Conservation (phyloP, 2,888 invertebrate species). For the Lasioglossum lativentre region DNA sequence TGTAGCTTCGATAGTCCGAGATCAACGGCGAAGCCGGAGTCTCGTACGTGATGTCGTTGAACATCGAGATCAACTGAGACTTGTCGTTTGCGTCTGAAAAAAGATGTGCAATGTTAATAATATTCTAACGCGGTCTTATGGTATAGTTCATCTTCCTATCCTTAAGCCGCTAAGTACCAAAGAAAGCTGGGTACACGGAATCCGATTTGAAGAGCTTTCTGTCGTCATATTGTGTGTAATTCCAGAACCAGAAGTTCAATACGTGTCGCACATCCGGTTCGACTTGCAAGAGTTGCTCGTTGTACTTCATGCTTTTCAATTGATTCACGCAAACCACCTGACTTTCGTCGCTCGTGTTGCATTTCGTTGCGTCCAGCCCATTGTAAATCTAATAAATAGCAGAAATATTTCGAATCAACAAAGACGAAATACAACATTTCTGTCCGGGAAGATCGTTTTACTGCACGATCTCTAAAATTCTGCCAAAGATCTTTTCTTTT, state of each 20-base stretch:
- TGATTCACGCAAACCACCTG: conserved; percentile 87
- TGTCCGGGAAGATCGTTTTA: not conserved
- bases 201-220: not conserved
- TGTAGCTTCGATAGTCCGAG: conserved; percentile 76
- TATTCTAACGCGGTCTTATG: not conserved
- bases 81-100: conserved; percentile 10
- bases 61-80: conserved; percentile 78
- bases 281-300: not conserved
- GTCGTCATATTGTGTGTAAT: conserved; percentile 10
- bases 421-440: no score
- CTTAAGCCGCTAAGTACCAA: conserved; percentile 9
- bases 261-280: conserved; percentile 24
- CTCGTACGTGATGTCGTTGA: conserved; percentile 82
- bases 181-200: not conserved
- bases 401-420: not conserved
- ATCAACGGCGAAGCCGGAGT: conserved; percentile 83
- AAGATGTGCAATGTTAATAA: not conserved
- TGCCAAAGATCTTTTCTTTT: not conserved
- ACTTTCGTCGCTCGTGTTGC: conserved; percentile 66
- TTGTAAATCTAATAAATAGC: conserved; percentile 89
- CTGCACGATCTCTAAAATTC: not conserved
- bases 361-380: conserved; percentile 90
- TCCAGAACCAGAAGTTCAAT: conserved; percentile 37
- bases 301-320: conserved; percentile 89
- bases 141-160: not conserved